A percentile compares a stretch with the other conserved stretches of the same genome.
These are phyloP conservation scores for Periophthalmus modestus DNA, from an alignment of 2,113 vertebrate genomes.

Conservation along the genomic window DNA sequence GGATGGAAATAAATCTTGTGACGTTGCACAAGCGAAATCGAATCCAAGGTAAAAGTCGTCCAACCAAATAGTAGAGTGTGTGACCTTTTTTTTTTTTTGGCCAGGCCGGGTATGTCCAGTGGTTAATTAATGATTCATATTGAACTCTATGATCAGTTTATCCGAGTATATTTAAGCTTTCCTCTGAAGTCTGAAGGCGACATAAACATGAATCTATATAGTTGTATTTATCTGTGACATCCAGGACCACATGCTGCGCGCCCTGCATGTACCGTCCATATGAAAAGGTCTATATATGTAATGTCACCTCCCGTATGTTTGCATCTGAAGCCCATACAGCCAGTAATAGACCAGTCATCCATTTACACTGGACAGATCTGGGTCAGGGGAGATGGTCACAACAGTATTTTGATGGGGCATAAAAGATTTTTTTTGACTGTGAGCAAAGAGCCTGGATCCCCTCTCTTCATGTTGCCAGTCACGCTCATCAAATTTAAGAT, in stretches of 20 bases:
- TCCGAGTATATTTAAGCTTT: background rate
- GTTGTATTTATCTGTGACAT: background rate
- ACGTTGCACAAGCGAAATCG: too few relatives aligned
- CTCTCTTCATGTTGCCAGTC: slow-evolving; percentile 10
- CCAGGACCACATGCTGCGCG: background rate
- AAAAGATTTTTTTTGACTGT: slow-evolving; percentile 3
- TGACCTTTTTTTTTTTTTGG: too few relatives aligned
- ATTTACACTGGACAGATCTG: slow-evolving; percentile 2
- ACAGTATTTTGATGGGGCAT: background rate
- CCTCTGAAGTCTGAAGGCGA: background rate
- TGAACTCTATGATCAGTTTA: background rate
- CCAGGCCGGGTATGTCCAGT: too few relatives aligned
- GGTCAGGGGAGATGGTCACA: background rate
- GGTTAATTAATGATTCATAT: too few relatives aligned
- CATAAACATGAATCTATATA: background rate
- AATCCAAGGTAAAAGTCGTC: too few relatives aligned
- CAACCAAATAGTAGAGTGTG: too few relatives aligned
- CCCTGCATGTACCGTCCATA: background rate
- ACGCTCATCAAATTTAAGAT: slow-evolving; percentile 11
- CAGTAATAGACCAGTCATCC: slow-evolving; percentile 8
- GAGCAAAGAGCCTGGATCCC: background rate
- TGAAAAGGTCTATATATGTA: background rate
- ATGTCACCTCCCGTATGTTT: background rate
- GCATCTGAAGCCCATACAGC: background rate
- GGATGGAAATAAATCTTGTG: too few relatives aligned